These are phyloP conservation scores for Apogon hyalosoma DNA, from an alignment of 2,797 vertebrate species.

Conservation along the genomic window DNA sequence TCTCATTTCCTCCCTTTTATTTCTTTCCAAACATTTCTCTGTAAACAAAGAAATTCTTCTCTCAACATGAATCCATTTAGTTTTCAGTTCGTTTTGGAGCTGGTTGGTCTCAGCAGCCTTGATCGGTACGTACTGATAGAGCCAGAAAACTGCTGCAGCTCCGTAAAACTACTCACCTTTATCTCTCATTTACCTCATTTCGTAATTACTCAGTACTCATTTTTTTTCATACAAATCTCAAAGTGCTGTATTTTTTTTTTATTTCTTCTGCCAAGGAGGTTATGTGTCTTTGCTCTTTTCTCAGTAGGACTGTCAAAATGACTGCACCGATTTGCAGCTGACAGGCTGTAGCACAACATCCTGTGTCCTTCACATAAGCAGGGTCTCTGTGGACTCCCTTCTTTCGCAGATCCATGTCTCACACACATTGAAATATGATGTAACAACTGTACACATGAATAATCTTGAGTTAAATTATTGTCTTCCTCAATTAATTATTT, in stretches of 20 bases:
- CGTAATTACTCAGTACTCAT: neutral
- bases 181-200: conserved; percentile 8
- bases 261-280: neutral
- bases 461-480: too few species aligned
- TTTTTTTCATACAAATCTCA: neutral
- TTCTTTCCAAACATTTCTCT: conserved; percentile 33
- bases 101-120: conserved; percentile 2
- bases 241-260: neutral
- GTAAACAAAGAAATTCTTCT: conserved; percentile 49
- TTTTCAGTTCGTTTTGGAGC: conserved; percentile 33
- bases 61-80: conserved; percentile 39
- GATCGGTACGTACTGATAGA: conserved; percentile 34
- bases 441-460: too few species aligned
- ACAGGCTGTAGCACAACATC: too few species aligned
- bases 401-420: too few species aligned
- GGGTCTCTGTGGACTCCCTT: too few species aligned
- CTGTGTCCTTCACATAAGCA: too few species aligned
- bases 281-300: too few species aligned
- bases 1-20: conserved; percentile 25
- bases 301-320: too few species aligned
- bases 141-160: conserved; percentile 42
- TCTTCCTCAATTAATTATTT: too few species aligned
- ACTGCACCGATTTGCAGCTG: too few species aligned
- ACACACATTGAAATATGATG: too few species aligned
- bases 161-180: conserved; percentile 8